Conservation (phyloP, 1,140 invertebrate species). For the Chelonus insularis region DNA sequence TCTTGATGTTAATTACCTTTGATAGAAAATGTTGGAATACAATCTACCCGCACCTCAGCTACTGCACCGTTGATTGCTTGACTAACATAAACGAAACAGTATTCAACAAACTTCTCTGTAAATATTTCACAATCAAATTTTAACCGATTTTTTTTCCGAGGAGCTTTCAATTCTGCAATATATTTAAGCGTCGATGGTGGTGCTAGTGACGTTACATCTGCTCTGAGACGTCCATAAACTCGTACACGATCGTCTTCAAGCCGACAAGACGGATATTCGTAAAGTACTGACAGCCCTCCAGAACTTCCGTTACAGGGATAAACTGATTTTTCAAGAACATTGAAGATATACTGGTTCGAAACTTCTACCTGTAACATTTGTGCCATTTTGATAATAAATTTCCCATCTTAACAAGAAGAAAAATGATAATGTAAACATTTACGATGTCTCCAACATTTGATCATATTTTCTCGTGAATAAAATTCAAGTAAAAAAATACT, state of each 20-base stretch:
- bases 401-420: too few species aligned
- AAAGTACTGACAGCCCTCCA: constrained; percentile 72
- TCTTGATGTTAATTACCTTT: too few species aligned
- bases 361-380: constrained; percentile 68
- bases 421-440: too few species aligned
- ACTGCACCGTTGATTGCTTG: constrained; percentile 80
- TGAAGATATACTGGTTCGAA: constrained; percentile 81
- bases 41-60: constrained; percentile 77
- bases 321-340: constrained; percentile 77
- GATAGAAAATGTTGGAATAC: constrained; percentile 76
- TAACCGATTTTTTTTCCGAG: constrained; percentile 70
- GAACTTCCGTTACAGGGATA: constrained; percentile 74
- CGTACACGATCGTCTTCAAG: constrained; percentile 75
- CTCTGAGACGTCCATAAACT: constrained; percentile 70
- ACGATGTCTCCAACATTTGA: too few species aligned
- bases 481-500: too few species aligned
- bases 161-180: constrained; percentile 61
- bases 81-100: constrained; percentile 84
- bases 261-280: constrained; percentile 80
- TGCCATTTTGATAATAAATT: too few species aligned
- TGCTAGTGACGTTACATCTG: constrained; percentile 68
- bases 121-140: constrained; percentile 82
- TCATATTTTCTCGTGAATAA: too few species aligned
- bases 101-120: constrained; percentile 78
- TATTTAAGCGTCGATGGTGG: constrained; percentile 56